Conservation (phyloP, 2,888 invertebrate species). For the Nebria salina region DNA sequence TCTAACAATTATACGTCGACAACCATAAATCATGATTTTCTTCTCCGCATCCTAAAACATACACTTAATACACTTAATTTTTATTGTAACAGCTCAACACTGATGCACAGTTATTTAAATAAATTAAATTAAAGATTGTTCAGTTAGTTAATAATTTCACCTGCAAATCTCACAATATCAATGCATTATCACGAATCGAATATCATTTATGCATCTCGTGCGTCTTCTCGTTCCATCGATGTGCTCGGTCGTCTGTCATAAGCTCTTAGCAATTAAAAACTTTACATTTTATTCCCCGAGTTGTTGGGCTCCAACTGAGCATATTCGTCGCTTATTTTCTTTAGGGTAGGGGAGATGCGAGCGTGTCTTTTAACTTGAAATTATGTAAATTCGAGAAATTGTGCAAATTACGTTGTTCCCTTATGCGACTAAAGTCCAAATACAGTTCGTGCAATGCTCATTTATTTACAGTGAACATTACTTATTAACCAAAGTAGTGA, state of each 20-base stretch:
- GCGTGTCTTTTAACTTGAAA: slow-evolving; percentile 43
- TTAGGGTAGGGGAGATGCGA: background rate
- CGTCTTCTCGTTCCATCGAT: background rate
- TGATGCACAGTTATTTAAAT: no score
- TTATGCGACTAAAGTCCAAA: background rate
- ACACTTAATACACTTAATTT: no score
- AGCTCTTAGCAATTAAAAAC: slow-evolving; percentile 37
- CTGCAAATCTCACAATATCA: background rate
- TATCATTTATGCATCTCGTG: background rate
- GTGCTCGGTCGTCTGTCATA: slow-evolving; percentile 5
- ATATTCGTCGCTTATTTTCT: slow-evolving; percentile 24
- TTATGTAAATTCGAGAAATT: slow-evolving; percentile 44
- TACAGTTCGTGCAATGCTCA: slow-evolving; percentile 5
- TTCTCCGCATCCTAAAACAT: no score
- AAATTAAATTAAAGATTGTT: no score
- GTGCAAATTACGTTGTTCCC: slow-evolving; percentile 33
- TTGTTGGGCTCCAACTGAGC: slow-evolving; percentile 14
- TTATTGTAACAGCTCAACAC: no score
- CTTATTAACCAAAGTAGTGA: slow-evolving; percentile 12
- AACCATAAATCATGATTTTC: no score
- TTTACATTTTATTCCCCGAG: slow-evolving; percentile 35
- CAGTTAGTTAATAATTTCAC: background rate
- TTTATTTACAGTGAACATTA: slow-evolving; percentile 34
- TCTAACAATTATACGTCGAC: slow-evolving; percentile 3
- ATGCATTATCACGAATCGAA: slow-evolving; percentile 6